Evolutionary conservation across 2,797 vertebrate genomes (phyloP).

Genomic region (Florisuga fusca): DNA sequence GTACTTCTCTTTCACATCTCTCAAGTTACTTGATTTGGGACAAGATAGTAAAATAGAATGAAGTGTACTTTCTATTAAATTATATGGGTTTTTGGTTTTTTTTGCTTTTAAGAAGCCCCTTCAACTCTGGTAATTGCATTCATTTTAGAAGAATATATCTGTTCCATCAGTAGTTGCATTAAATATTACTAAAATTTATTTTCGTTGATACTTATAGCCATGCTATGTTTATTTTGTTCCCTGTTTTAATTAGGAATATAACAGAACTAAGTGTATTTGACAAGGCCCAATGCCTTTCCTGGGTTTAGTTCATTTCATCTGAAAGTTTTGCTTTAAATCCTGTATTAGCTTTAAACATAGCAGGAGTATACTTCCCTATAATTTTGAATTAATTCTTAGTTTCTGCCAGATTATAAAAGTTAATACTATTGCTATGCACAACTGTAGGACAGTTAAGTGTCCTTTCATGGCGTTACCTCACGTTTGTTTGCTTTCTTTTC

Average conservation of each 20-base stretch:
- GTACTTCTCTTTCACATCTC: slow-evolving; percentile 35
- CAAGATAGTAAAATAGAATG: neutral
- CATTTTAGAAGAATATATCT: neutral
- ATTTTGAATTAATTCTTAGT: neutral
- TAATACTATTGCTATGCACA: neutral
- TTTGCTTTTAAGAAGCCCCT: neutral
- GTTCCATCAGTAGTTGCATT: neutral
- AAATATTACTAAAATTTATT: neutral
- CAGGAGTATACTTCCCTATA: neutral
- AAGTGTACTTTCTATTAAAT: neutral
- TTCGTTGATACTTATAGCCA: neutral
- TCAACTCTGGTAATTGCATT: neutral
- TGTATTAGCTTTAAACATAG: neutral
- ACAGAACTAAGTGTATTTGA: neutral
- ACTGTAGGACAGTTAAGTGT: neutral
- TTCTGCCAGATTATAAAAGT: neutral
- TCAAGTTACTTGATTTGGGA: neutral
- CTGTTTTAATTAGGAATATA: neutral
- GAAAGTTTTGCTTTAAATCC: neutral
- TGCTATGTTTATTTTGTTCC: neutral
- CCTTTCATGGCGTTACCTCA: neutral
- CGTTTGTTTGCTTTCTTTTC: slow-evolving; percentile 10
- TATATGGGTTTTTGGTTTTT: accelerated
- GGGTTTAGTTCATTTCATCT: neutral
- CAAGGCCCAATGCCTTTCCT: neutral